phyloP scores from a whole-genome alignment of 2,113 vertebrate species.

The Alectura lathami region DNA sequence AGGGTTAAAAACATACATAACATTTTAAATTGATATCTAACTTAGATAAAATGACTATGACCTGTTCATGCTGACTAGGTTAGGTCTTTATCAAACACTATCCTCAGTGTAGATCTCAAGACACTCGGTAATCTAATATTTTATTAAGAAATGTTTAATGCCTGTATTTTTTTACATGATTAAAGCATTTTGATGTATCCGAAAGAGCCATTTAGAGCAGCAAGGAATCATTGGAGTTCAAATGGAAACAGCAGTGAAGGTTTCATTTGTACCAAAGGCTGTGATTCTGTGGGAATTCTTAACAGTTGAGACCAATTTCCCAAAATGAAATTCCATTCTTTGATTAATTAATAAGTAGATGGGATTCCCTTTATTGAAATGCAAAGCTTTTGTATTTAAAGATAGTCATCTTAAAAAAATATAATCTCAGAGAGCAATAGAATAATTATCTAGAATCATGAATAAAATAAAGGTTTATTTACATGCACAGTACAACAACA shows the following conservation, averaged over 20 bases:
- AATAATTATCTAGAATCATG: slow-evolving; percentile 55
- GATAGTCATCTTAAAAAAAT: slow-evolving; percentile 41
- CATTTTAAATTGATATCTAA: slow-evolving; percentile 1
- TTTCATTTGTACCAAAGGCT: slow-evolving; percentile 62
- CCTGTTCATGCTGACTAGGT: background rate
- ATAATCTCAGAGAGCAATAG: background rate
- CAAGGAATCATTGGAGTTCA: slow-evolving; percentile 47
- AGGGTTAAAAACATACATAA: background rate
- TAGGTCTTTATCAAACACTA: slow-evolving; percentile 34
- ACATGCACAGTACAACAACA: slow-evolving; percentile 66
- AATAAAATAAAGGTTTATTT: slow-evolving; percentile 79
- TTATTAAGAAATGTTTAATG: slow-evolving; percentile 59
- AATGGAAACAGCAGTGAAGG: slow-evolving; percentile 42
- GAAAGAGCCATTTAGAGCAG: slow-evolving; percentile 50
- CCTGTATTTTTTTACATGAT: slow-evolving; percentile 22
- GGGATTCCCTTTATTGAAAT: slow-evolving; percentile 63
- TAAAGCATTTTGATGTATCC: slow-evolving; percentile 47
- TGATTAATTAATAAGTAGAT: slow-evolving; percentile 73
- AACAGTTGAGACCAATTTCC: slow-evolving; percentile 66
- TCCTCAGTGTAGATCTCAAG: slow-evolving; percentile 21
- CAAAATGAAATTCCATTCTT: slow-evolving; percentile 70
- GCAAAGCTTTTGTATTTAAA: slow-evolving; percentile 59
- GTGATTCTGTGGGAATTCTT: slow-evolving; percentile 61
- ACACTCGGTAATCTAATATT: slow-evolving; percentile 53
- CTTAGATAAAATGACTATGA: slow-evolving; percentile 28